Evolutionary conservation across 2,888 invertebrate species (phyloP).

Genomic region (Caenorhabditis sp.): DNA sequence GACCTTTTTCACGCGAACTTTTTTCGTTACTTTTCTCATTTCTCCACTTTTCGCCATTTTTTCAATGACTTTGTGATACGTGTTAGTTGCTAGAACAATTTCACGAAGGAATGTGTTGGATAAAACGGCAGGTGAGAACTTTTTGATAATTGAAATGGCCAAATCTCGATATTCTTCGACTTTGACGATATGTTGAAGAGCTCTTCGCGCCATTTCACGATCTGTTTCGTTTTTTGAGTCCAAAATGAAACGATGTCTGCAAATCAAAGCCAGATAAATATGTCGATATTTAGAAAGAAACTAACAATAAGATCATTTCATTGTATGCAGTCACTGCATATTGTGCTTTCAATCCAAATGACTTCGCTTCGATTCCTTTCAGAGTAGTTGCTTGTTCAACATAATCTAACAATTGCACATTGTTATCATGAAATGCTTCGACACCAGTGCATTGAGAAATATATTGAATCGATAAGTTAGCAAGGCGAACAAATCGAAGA

Average conservation of each 20-base stretch:
- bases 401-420: constrained; percentile 80
- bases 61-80: constrained; percentile 74
- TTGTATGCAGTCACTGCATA: constrained; percentile 81
- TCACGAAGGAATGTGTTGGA: constrained; percentile 75
- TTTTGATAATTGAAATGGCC: constrained; percentile 41
- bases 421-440: constrained; percentile 90
- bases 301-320: constrained; percentile 85
- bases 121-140: constrained; percentile 79
- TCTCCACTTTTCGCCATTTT: constrained; percentile 67
- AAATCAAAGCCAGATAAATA: too few species aligned
- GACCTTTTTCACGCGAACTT: constrained; percentile 36
- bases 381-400: constrained; percentile 71
- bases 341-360: constrained; percentile 77
- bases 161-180: constrained; percentile 67
- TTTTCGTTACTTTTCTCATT: constrained; percentile 41
- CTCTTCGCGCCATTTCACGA: constrained; percentile 35
- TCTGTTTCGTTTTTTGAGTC: constrained; percentile 21
- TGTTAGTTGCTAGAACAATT: constrained; percentile 73
- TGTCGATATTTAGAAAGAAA: not conserved
- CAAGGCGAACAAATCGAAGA: constrained; percentile 27
- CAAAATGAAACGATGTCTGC: not conserved
- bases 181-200: constrained; percentile 54
- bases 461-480: constrained; percentile 7
- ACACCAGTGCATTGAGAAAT: constrained; percentile 81
- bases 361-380: constrained; percentile 77